Evolutionary conservation across 2,113 vertebrate species (phyloP), one percentile per base, ranked within the genome.

Genomic region (Coturnix japonica): DNA sequence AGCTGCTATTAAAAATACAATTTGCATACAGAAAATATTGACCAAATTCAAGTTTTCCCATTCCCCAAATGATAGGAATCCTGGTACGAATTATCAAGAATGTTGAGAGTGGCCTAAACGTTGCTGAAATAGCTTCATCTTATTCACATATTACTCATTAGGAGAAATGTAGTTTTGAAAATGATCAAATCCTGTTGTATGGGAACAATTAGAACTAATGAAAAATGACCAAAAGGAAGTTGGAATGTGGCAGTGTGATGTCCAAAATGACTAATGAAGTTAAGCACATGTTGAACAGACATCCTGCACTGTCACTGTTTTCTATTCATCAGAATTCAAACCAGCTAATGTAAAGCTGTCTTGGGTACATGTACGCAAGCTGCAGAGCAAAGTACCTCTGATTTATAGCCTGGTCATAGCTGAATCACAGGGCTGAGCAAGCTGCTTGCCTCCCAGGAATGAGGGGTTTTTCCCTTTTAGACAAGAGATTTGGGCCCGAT

Each of bases 291-390:
- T 65, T 91, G 70, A 61, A 13, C 25, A 54, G 44, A 13, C 10
- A 59, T 13, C 3, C 1, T 43, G 22, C 41, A 31, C 13, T 70
- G 2, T 37, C 61, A 17, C 46, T 1, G 0, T 66, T 82, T 79
- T 65, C 9, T 59, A 14, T 64, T 60, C 1, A 1, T 49, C 26
- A 30, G 4, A 37, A 51, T 82, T 83, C 37, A 81, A 44, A n/a
- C 5, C n/a, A 35, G 37, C 17, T 85, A 54, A 59, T 70, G 54
- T 59, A 73, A 87, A 77, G 35, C 28, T 73, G 4, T 8, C n/a
- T 51, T 18, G 69, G 11, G 9, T 57, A 14, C 33, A 14, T 31
- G 13, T 63, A 31, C 49, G n/a, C 28, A 28, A n/a, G 49, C 41
- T 66, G 37, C 75, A 28, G 2, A 21, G 39, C 28, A 56, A 63